Evolutionary conservation across 1,140 invertebrate genomes (phyloP).

Genomic region (Drosophila neocordata): DNA sequence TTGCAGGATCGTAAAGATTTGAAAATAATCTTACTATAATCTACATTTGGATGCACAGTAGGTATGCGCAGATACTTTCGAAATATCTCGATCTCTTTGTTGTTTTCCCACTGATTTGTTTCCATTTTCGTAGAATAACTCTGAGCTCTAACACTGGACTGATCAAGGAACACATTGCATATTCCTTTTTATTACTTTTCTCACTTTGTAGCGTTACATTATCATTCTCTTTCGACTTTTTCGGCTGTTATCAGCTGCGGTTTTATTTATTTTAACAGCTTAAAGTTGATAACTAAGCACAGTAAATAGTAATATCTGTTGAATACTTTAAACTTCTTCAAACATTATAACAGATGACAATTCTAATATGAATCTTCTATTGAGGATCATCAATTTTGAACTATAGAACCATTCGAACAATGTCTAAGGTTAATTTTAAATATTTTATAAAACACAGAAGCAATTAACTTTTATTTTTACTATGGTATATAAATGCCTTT

Average conservation of each 20-base stretch:
- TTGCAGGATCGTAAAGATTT: slow-evolving; percentile 27
- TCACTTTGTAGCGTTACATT: background rate
- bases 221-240: background rate
- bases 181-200: background rate
- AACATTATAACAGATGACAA: background rate
- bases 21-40: slow-evolving; percentile 88
- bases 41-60: slow-evolving; percentile 91
- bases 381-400: background rate
- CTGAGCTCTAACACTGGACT: background rate
- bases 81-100: slow-evolving; percentile 90
- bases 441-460: too few species aligned
- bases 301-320: background rate
- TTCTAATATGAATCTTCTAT: background rate
- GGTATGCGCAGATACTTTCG: slow-evolving; percentile 91
- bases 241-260: background rate
- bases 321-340: background rate
- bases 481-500: background rate
- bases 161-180: background rate
- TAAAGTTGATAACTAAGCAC: background rate
- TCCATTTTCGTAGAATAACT: slow-evolving; percentile 36
- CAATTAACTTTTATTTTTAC: too few species aligned
- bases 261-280: background rate
- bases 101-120: slow-evolving; percentile 83
- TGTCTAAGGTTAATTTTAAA: too few species aligned
- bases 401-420: background rate